phyloP scores from a whole-genome alignment of 2,888 invertebrate species.

The Mythimna albipuncta region DNA sequence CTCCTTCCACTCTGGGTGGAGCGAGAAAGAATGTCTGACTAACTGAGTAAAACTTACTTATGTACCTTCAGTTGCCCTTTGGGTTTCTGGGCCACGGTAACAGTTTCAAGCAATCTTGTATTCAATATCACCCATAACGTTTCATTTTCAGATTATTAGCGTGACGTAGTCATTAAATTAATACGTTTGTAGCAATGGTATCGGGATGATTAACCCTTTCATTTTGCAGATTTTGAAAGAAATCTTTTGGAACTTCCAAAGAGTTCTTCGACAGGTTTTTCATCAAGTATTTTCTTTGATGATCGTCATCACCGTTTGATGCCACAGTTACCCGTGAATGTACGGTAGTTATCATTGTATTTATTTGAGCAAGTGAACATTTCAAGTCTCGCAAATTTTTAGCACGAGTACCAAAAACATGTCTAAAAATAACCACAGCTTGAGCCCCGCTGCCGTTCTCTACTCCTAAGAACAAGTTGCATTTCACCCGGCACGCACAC shows the following conservation, averaged over 20 bases:
- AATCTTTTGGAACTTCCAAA: background rate
- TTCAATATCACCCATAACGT: background rate
- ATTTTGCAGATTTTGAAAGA: background rate
- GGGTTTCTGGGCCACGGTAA: no score
- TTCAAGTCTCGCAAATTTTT: slow-evolving; percentile 38
- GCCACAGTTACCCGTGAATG: background rate
- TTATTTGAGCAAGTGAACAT: slow-evolving; percentile 3
- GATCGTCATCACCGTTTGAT: background rate
- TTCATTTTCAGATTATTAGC: background rate
- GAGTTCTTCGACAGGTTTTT: background rate
- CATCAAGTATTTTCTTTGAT: background rate
- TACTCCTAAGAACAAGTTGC: slow-evolving; percentile 89
- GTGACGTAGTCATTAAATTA: background rate
- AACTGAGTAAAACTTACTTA: no score
- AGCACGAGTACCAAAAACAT: slow-evolving; percentile 40
- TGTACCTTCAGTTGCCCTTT: no score
- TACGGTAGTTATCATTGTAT: background rate
- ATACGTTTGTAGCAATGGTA: background rate
- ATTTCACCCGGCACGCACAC: slow-evolving; percentile 84
- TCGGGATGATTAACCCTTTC: background rate
- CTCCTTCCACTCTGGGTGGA: no score
- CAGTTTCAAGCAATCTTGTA: no score
- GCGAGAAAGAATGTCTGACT: no score
- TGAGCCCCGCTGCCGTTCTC: slow-evolving; percentile 77
- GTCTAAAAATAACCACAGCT: slow-evolving; percentile 65